Evolutionary conservation across 1,140 invertebrate genomes (phyloP).

Genomic region (Leptestheria dahalacensis): DNA sequence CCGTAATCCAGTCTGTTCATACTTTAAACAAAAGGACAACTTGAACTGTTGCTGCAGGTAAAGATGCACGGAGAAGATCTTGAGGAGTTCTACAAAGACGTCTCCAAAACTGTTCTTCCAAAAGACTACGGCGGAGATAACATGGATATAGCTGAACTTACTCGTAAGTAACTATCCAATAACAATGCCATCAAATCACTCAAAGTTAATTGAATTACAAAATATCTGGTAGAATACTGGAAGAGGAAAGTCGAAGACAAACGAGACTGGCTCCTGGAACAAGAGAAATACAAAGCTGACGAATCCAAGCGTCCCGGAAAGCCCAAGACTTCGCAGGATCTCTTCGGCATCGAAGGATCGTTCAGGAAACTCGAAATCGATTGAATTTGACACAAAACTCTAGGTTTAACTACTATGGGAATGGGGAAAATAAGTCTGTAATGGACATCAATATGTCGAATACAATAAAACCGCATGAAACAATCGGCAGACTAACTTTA

Average conservation of each 20-base stretch:
- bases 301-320: slow-evolving; percentile 39
- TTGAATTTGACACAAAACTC: no score
- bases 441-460: no score
- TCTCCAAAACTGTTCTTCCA: slow-evolving; percentile 60
- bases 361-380: no score
- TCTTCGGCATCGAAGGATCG: slow-evolving; percentile 46
- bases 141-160: slow-evolving; percentile 48
- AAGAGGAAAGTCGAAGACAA: slow-evolving; percentile 42
- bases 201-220: background rate
- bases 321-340: slow-evolving; percentile 36
- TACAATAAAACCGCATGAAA: no score
- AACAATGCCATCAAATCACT: background rate
- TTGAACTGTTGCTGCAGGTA: no score
- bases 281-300: slow-evolving; percentile 33
- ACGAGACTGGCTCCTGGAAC: slow-evolving; percentile 37
- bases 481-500: no score
- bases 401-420: no score
- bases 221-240: slow-evolving; percentile 51
- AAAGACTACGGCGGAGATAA: slow-evolving; percentile 60
- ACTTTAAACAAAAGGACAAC: background rate
- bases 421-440: no score
- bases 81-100: slow-evolving; percentile 53
- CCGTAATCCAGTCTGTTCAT: no score
- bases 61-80: slow-evolving; percentile 52
- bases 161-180: no score